phyloP scores from a whole-genome alignment of 1,140 invertebrate species.

The Dufourea novaeangliae region DNA sequence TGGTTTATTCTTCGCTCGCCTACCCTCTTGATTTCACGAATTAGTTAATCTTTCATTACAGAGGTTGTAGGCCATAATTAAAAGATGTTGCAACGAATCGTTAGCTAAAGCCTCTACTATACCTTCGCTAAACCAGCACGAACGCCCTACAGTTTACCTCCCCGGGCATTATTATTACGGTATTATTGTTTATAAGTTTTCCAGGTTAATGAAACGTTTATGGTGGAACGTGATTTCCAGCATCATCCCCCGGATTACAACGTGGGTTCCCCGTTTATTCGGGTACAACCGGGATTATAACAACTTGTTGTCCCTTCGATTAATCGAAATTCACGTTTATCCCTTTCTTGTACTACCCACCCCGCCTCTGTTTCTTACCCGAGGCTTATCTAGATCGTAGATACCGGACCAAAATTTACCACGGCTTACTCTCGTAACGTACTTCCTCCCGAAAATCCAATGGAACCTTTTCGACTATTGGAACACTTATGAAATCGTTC shows the following conservation, averaged over 20 bases:
- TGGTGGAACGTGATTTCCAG: slow-evolving; percentile 31
- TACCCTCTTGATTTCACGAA: neutral
- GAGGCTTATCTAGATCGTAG: slow-evolving; percentile 42
- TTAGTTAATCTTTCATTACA: neutral
- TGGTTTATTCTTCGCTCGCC: neutral
- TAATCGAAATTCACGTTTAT: slow-evolving; percentile 68
- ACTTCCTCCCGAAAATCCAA: neutral
- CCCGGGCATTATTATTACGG: slow-evolving; percentile 4
- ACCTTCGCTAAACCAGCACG: neutral
- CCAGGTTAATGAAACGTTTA: slow-evolving; percentile 37
- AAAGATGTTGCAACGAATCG: slow-evolving; percentile 14
- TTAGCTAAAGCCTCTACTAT: neutral
- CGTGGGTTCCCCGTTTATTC: slow-evolving; percentile 36
- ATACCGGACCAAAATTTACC: slow-evolving; percentile 35
- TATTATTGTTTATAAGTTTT: slow-evolving; percentile 47
- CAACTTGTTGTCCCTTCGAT: slow-evolving; percentile 64
- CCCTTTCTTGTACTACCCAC: slow-evolving; percentile 47
- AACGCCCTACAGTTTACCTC: slow-evolving; percentile 11
- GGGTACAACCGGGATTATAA: slow-evolving; percentile 58
- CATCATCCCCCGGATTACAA: slow-evolving; percentile 38
- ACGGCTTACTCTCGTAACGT: slow-evolving; percentile 8
- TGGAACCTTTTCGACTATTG: neutral
- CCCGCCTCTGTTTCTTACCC: slow-evolving; percentile 34
- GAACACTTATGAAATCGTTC: neutral
- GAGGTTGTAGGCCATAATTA: neutral